These are phyloP conservation scores for Halisarca cf. caerulea DNA, from an alignment of 37 sponge, comb jelly and placozoan genomes.

Conservation along the genomic window DNA sequence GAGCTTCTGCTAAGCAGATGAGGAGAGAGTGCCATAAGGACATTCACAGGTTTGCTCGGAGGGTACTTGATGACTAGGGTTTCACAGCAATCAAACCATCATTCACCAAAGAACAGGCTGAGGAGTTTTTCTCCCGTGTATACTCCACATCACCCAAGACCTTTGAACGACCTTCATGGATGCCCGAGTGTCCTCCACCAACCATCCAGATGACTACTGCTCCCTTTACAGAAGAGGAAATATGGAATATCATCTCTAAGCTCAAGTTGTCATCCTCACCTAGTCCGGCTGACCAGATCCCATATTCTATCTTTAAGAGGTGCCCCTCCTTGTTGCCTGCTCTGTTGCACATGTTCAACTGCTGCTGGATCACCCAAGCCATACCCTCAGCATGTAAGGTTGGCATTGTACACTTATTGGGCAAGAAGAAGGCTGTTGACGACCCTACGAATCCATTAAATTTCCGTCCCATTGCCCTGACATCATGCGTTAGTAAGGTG, in stretches of 20 bases:
- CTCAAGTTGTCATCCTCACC: slow-evolving; percentile 24
- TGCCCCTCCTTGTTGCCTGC: background rate
- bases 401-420: background rate
- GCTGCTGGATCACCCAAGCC: background rate
- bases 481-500: slow-evolving; percentile 1
- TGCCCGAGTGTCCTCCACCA: background rate
- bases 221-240: background rate
- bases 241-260: too few species aligned
- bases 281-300: background rate
- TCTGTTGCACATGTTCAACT: slow-evolving; percentile 8
- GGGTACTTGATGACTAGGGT: background rate
- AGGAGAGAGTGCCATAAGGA: slow-evolving; percentile 2
- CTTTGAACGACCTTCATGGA: background rate
- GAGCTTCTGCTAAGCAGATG: background rate
- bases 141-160: background rate
- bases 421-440: slow-evolving; percentile 3
- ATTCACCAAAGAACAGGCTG: background rate
- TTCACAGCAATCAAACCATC: background rate
- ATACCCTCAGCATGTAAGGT: slow-evolving; percentile 2
- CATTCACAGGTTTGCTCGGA: background rate
- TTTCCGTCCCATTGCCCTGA: slow-evolving; percentile 18
- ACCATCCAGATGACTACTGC: background rate
- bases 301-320: background rate
- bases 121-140: background rate
- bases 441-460: slow-evolving; percentile 18